These are phyloP conservation scores for Chloropsis cyanopogon DNA, from an alignment of 2,113 vertebrate species.

Conservation along the genomic window DNA sequence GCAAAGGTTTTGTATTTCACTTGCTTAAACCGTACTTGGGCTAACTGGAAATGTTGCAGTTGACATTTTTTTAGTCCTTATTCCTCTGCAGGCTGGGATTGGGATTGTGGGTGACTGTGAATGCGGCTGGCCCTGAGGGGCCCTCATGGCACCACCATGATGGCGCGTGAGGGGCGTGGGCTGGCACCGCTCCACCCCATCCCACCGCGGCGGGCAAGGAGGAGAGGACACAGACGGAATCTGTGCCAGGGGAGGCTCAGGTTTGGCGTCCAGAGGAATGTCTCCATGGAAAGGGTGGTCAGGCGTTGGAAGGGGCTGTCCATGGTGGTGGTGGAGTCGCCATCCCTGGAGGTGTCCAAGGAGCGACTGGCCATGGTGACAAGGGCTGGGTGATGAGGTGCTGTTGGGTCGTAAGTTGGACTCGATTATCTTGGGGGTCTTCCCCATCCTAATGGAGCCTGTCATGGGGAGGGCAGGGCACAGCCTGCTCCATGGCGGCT, in stretches of 20 bases:
- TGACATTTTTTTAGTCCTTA: background rate
- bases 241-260: background rate
- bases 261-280: background rate
- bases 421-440: rapidly evolving
- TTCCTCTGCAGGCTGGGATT: background rate
- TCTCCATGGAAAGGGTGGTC: background rate
- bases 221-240: background rate
- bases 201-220: rapidly evolving
- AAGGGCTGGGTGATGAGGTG: background rate
- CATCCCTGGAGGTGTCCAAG: background rate
- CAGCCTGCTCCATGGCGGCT: no score
- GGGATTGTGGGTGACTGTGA: background rate
- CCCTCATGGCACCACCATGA: rapidly evolving
- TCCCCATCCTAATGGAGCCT: background rate
- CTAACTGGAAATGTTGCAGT: background rate
- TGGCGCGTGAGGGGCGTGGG: rapidly evolving
- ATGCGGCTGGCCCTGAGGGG: background rate
- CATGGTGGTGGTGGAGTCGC: background rate
- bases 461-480: background rate
- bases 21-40: background rate
- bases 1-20: background rate
- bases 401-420: no score
- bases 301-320: background rate
- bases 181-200: background rate
- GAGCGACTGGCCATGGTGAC: rapidly evolving